These are phyloP conservation scores for Thymelicus lineola DNA, from an alignment of 2,888 invertebrate species.

Conservation along the genomic window DNA sequence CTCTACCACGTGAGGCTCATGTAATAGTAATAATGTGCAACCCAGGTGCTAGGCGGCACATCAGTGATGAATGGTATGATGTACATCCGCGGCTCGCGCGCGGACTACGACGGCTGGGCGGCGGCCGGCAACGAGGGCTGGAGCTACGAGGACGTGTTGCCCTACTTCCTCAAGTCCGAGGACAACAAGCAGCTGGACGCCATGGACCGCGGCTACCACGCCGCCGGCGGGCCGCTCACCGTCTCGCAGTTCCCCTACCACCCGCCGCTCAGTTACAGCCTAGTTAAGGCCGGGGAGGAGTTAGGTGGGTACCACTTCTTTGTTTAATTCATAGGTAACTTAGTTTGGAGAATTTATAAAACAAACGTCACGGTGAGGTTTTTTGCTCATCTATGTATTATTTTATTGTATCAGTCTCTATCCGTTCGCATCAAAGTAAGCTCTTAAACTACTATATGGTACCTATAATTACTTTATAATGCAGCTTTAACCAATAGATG, in stretches of 20 bases:
- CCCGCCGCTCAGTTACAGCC: conserved; percentile 91
- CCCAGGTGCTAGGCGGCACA: conserved; percentile 94
- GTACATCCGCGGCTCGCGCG: conserved; percentile 95
- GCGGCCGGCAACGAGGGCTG: conserved; percentile 94
- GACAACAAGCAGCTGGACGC: conserved; percentile 89
- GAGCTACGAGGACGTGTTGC: conserved; percentile 95
- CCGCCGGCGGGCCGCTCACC: conserved; percentile 90
- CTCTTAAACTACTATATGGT: too few relatives aligned
- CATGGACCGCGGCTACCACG: conserved; percentile 92
- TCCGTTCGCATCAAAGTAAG: too few relatives aligned
- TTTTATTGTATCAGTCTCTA: too few relatives aligned
- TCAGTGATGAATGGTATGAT: conserved; percentile 98
- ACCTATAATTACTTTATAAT: too few relatives aligned
- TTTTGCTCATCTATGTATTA: too few relatives aligned
- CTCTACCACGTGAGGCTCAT: too few relatives aligned
- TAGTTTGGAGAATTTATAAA: too few relatives aligned
- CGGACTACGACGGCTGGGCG: conserved; percentile 96
- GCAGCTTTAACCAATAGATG: too few relatives aligned
- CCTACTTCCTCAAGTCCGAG: conserved; percentile 95
- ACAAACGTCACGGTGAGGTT: too few relatives aligned
- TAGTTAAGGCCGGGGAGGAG: conserved; percentile 92
- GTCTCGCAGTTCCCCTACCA: conserved; percentile 94
- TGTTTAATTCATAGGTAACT: too few relatives aligned
- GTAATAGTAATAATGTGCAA: too few relatives aligned
- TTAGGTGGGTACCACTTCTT: conserved; percentile 78